A percentile compares a stretch with the other conserved stretches of the same genome.
phyloP scores from a whole-genome alignment of 2,888 invertebrate genomes.

The Aspidapion aeneum region DNA sequence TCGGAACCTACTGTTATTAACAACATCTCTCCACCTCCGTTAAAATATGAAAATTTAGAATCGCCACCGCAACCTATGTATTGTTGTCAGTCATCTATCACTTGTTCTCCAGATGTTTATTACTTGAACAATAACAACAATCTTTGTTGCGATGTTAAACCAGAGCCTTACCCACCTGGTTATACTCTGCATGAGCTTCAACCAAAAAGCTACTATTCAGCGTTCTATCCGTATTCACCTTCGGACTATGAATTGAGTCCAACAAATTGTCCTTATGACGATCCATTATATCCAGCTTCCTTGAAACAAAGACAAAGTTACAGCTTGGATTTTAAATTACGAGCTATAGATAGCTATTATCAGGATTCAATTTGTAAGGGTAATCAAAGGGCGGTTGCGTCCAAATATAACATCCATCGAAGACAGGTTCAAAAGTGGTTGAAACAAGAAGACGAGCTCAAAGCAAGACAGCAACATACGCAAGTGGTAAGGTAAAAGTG shows the following conservation, averaged over 20 bases:
- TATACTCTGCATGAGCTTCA: slow-evolving; percentile 46
- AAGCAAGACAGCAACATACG: slow-evolving; percentile 40
- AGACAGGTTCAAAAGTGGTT: slow-evolving; percentile 57
- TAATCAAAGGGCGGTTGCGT: slow-evolving; percentile 49
- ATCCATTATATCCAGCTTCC: slow-evolving; percentile 22
- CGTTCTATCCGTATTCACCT: slow-evolving; percentile 37
- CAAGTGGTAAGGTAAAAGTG: slow-evolving; percentile 40
- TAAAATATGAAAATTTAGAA: neutral
- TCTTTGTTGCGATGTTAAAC: slow-evolving; percentile 33
- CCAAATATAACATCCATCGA: slow-evolving; percentile 49
- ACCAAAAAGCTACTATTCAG: slow-evolving; percentile 48
- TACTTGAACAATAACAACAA: slow-evolving; percentile 37
- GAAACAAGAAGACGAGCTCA: slow-evolving; percentile 50
- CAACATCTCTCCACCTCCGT: neutral
- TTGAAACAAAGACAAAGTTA: slow-evolving; percentile 47
- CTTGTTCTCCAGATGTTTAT: slow-evolving; percentile 22
- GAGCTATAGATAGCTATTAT: slow-evolving; percentile 53
- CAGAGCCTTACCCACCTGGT: slow-evolving; percentile 32
- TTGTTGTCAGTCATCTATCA: slow-evolving; percentile 19
- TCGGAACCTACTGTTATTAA: neutral
- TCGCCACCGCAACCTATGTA: slow-evolving; percentile 37
- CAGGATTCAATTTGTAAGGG: slow-evolving; percentile 50
- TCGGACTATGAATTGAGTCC: slow-evolving; percentile 26
- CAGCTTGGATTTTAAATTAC: slow-evolving; percentile 54
- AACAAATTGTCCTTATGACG: slow-evolving; percentile 19